These are phyloP conservation scores for Electrophaes corylata DNA, from an alignment of 2,888 invertebrate species.

Conservation along the genomic window DNA sequence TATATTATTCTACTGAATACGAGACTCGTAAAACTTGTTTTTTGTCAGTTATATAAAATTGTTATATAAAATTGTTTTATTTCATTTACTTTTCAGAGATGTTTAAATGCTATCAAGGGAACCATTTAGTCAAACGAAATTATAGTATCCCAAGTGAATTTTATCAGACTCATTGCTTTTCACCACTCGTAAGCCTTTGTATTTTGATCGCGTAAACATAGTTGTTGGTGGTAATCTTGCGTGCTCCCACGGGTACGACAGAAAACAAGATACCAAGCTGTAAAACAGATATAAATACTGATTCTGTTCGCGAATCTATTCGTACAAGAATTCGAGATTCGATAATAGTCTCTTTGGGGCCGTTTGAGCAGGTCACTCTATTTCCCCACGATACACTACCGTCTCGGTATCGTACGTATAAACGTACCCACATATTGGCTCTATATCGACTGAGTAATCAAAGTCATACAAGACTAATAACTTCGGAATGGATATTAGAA, in stretches of 20 bases:
- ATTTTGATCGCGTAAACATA: slow-evolving; percentile 39
- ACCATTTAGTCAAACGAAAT: slow-evolving; percentile 33
- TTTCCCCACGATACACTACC: slow-evolving; percentile 57
- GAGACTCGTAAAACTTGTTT: slow-evolving; percentile 25
- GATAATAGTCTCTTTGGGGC: slow-evolving; percentile 67
- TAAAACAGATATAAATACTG: slow-evolving; percentile 53
- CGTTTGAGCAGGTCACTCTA: slow-evolving; percentile 64
- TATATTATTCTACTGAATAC: slow-evolving; percentile 47
- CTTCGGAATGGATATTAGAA: slow-evolving; percentile 49
- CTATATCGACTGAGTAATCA: slow-evolving; percentile 55
- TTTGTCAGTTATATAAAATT: slow-evolving; percentile 24
- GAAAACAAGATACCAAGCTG: slow-evolving; percentile 45
- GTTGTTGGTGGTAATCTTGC: slow-evolving; percentile 42
- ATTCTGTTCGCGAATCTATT: slow-evolving; percentile 51
- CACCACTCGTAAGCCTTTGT: slow-evolving; percentile 34
- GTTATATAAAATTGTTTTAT: slow-evolving; percentile 21
- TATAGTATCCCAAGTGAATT: slow-evolving; percentile 32
- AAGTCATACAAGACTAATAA: slow-evolving; percentile 66
- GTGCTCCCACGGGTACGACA: slow-evolving; percentile 36
- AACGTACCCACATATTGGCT: slow-evolving; percentile 46
- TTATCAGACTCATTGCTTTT: slow-evolving; percentile 39
- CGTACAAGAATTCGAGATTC: slow-evolving; percentile 58
- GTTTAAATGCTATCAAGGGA: slow-evolving; percentile 35
- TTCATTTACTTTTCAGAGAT: slow-evolving; percentile 33
- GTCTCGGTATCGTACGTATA: slow-evolving; percentile 52